Conservation (phyloP, 2,888 invertebrate species). For the Cetonia aurata region DNA sequence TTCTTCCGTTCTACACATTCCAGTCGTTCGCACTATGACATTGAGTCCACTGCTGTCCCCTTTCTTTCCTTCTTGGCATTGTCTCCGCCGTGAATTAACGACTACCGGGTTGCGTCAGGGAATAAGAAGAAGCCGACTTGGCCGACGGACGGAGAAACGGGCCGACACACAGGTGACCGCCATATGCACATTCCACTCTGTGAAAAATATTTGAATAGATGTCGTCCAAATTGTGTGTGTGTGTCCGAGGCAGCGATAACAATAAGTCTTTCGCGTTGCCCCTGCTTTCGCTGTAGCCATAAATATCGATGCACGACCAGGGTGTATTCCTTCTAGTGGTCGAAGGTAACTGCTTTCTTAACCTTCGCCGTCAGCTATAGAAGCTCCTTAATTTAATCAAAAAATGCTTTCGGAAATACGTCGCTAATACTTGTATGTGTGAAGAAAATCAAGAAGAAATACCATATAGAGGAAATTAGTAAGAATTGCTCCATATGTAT, state of each 20-base stretch:
- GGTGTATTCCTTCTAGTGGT: no score
- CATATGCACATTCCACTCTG: slow-evolving; percentile 45
- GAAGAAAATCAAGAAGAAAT: no score
- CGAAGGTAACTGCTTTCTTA: no score
- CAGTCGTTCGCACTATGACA: slow-evolving; percentile 12
- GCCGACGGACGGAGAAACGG: slow-evolving; percentile 1
- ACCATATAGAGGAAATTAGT: no score
- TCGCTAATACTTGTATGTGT: no score
- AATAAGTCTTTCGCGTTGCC: no score
- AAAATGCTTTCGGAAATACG: no score
- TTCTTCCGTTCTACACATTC: slow-evolving; percentile 18
- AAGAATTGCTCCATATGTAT: no score
- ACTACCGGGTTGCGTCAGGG: slow-evolving; percentile 44
- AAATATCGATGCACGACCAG: no score
- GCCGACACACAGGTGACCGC: slow-evolving; percentile 43
- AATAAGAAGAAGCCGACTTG: slow-evolving; percentile 34
- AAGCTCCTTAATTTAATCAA: no score
- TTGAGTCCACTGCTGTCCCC: slow-evolving; percentile 11
- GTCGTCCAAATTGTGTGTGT: slow-evolving; percentile 45
- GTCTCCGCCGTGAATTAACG: slow-evolving; percentile 45
- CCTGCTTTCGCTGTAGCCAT: no score
- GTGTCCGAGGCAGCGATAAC: background rate
- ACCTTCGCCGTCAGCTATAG: no score
- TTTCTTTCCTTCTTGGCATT: slow-evolving; percentile 23
- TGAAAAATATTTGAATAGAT: slow-evolving; percentile 47